Evolutionary conservation across 2,888 invertebrate species (phyloP).

Genomic region (Lasioglossum figueresi): DNA sequence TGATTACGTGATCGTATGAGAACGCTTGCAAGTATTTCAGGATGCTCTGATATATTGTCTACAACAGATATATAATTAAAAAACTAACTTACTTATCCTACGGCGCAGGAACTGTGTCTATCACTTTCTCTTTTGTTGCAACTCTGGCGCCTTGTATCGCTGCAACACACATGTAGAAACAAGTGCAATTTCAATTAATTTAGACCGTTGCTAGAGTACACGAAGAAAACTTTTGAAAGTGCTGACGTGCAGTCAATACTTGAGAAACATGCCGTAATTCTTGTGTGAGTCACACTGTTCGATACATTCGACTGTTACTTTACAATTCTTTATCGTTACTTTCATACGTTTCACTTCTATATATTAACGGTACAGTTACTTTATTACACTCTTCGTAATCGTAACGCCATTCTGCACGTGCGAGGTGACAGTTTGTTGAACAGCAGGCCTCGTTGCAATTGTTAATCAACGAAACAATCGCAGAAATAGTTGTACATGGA

Average conservation of each 20-base stretch:
- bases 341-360: background rate
- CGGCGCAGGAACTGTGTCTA: background rate
- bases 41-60: background rate
- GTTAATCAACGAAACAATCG: background rate
- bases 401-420: background rate
- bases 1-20: conserved; percentile 11
- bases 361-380: background rate
- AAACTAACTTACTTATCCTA: background rate
- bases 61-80: conserved; percentile 8
- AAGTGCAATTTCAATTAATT: background rate
- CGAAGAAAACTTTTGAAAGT: background rate
- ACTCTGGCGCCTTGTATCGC: background rate
- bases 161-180: background rate
- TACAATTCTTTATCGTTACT: background rate
- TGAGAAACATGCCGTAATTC: background rate
- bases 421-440: background rate
- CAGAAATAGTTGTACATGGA: background rate
- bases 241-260: background rate
- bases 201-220: background rate
- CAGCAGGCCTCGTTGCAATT: background rate
- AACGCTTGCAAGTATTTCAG: background rate
- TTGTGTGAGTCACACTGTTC: background rate
- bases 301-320: background rate
- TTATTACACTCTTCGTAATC: background rate
- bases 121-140: conserved; percentile 13